Percentiles rank a stretch among this genome's conserved stretches.
Conservation (phyloP, 2,888 invertebrate genomes). For the Timema podura region DNA sequence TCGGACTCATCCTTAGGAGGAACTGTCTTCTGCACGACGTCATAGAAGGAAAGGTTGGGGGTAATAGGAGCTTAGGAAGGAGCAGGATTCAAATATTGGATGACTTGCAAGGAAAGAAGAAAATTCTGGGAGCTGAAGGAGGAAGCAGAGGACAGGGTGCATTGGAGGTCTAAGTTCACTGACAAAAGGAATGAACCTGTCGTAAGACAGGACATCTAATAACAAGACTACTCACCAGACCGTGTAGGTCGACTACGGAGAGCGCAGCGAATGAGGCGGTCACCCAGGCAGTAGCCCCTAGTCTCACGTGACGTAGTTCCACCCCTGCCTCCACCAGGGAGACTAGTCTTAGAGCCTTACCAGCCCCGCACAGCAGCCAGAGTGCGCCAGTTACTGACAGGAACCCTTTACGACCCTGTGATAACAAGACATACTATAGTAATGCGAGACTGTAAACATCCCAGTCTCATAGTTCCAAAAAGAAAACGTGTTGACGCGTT, state of each 20-base stretch:
- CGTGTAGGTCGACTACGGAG: neutral
- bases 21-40: no score
- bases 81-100: no score
- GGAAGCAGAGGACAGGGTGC: no score
- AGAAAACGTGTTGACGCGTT: no score
- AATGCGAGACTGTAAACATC: no score
- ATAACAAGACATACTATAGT: neutral
- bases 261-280: neutral
- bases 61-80: no score
- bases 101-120: no score
- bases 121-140: no score
- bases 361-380: slow-evolving; percentile 3
- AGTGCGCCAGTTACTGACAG: neutral
- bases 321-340: neutral
- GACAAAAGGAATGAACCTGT: neutral
- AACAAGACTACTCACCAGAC: neutral
- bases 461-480: no score
- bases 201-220: neutral
- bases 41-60: no score
- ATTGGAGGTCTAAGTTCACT: no score
- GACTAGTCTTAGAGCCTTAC: neutral
- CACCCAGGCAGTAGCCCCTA: neutral
- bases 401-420: neutral
- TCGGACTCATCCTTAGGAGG: no score
- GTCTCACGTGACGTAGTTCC: neutral